A percentile compares a stretch with the other conserved stretches of the same genome.
phyloP scores from a whole-genome alignment of 2,888 invertebrate species.

The Omphaloscelis lunosa region DNA sequence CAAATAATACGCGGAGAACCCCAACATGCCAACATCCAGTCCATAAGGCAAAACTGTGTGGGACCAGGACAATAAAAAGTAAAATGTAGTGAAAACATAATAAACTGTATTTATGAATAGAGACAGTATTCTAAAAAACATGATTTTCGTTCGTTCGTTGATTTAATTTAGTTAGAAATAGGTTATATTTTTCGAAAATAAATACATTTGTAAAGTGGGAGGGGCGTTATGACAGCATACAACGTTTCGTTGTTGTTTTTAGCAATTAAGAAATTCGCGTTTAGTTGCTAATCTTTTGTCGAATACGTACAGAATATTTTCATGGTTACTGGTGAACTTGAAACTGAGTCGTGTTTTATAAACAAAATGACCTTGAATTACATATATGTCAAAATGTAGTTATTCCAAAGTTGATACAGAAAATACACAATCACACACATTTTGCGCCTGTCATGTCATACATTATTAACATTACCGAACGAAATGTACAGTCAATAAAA shows the following conservation, averaged over 20 bases:
- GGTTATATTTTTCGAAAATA: conserved; percentile 81
- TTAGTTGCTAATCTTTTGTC: conserved; percentile 33
- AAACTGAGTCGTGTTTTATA: background rate
- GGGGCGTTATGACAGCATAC: conserved; percentile 73
- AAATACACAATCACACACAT: background rate
- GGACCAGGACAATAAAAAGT: conserved; percentile 76
- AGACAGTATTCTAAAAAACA: conserved; percentile 79
- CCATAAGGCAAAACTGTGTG: conserved; percentile 86
- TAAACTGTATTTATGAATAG: conserved; percentile 75
- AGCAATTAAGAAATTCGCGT: conserved; percentile 35
- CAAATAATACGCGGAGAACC: conserved; percentile 81
- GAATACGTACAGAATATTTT: conserved; percentile 52
- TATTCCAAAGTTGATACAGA: background rate
- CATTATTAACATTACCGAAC: background rate
- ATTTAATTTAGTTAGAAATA: conserved; percentile 46
- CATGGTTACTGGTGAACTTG: conserved; percentile 14
- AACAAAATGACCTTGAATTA: conserved; percentile 24
- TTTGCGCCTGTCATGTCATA: background rate
- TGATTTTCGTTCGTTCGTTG: conserved; percentile 81
- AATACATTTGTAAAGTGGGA: conserved; percentile 75
- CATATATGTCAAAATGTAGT: conserved; percentile 16
- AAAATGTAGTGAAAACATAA: conserved; percentile 75
- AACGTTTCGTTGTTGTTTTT: conserved; percentile 49
- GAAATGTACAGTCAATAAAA: conserved; percentile 14
- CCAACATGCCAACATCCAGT: conserved; percentile 82